Percentiles rank a stretch among this genome's conserved stretches.
Evolutionary conservation across 2,888 invertebrate genomes (phyloP).

Genomic region (Cataglyphis albicans): DNA sequence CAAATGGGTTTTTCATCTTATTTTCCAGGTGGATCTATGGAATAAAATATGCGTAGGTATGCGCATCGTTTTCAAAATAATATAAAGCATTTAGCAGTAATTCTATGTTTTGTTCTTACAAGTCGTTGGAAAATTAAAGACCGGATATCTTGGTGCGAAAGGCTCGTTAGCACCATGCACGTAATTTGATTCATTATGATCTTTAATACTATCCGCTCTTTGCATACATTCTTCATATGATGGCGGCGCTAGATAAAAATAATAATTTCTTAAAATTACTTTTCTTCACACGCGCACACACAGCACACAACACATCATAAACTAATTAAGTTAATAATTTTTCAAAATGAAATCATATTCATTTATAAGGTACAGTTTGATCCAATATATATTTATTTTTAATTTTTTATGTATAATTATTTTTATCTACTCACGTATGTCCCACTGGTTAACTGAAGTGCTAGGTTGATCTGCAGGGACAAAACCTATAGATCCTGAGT

Average conservation of each 20-base stretch:
- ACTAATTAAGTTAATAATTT: neutral
- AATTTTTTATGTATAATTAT: neutral
- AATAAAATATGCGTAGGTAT: neutral
- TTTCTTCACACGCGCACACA: neutral
- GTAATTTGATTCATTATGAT: conserved; percentile 62
- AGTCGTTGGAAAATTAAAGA: conserved; percentile 58
- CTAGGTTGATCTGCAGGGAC: neutral
- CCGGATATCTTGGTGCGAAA: conserved; percentile 68
- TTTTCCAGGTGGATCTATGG: conserved; percentile 9
- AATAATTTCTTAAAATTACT: neutral
- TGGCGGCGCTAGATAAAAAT: conserved; percentile 66
- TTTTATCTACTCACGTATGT: conserved; percentile 58
- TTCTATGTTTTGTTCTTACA: conserved; percentile 48
- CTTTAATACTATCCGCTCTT: conserved; percentile 58
- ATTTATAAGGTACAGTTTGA: neutral
- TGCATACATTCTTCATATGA: conserved; percentile 69
- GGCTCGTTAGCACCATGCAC: conserved; percentile 59
- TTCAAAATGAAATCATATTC: neutral
- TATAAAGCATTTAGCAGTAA: neutral
- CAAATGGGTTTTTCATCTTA: neutral
- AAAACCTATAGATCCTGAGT: conserved; percentile 15
- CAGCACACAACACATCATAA: neutral
- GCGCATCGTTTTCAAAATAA: neutral
- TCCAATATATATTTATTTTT: neutral
- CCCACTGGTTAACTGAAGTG: conserved; percentile 5